phyloP scores from a whole-genome alignment of 2,888 invertebrate species.

The Mactromeris polynyma region DNA sequence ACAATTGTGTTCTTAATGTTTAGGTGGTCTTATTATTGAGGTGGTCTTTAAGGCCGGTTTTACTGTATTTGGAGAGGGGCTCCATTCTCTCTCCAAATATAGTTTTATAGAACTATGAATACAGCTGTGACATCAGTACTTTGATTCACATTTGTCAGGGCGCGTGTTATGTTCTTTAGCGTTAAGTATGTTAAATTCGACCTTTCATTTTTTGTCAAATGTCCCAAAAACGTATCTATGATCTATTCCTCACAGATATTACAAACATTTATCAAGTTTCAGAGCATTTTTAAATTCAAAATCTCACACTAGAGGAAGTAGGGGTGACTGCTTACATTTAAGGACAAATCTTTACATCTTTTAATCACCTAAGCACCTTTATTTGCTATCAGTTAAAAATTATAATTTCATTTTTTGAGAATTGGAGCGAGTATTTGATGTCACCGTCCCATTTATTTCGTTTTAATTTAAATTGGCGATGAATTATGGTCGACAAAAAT shows the following conservation, averaged over 20 bases:
- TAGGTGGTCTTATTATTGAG: no score
- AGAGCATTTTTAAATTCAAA: no score
- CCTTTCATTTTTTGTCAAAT: neutral
- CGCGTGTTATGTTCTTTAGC: neutral
- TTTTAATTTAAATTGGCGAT: no score
- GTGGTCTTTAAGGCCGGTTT: no score
- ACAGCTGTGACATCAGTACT: no score
- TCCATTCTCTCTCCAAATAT: no score
- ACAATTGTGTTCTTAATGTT: no score
- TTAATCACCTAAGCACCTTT: neutral
- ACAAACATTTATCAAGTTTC: neutral
- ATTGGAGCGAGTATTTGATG: neutral
- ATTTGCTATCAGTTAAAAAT: neutral
- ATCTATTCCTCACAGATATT: neutral
- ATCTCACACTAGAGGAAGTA: neutral
- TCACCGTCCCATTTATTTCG: neutral
- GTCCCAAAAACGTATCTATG: neutral
- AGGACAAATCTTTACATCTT: neutral
- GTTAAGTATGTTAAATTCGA: neutral
- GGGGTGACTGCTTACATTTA: neutral
- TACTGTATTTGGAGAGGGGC: no score
- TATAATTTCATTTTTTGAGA: neutral
- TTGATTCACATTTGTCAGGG: neutral
- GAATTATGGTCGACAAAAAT: neutral
- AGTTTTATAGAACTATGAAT: no score